phyloP scores from a whole-genome alignment of 2,888 invertebrate genomes.

The Buathra laborator region DNA sequence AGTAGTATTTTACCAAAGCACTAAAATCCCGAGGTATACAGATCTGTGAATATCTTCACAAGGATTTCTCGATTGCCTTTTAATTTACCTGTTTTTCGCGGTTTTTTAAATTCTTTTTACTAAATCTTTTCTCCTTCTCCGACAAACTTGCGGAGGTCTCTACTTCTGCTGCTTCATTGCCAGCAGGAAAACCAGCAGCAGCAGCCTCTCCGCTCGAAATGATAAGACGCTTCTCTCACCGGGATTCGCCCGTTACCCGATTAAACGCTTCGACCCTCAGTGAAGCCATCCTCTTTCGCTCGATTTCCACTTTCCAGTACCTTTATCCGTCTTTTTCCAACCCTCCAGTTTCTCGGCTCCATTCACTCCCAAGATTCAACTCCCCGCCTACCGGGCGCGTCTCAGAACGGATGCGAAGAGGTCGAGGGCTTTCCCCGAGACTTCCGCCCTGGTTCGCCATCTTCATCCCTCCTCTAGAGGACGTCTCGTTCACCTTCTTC shows the following conservation, averaged over 20 bases:
- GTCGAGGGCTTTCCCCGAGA: constrained; percentile 44
- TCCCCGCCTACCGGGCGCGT: constrained; percentile 22
- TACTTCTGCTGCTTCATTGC: constrained; percentile 24
- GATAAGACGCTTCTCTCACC: constrained; percentile 56
- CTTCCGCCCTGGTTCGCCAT: constrained; percentile 39
- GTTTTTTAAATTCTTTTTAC: background rate
- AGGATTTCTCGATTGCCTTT: constrained; percentile 64
- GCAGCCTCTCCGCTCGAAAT: constrained; percentile 27
- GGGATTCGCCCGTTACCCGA: constrained; percentile 69
- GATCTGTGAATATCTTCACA: background rate
- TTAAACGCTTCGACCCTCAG: constrained; percentile 69
- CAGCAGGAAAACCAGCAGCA: constrained; percentile 40
- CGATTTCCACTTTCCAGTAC: constrained; percentile 38
- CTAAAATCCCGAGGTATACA: background rate
- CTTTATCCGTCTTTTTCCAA: constrained; percentile 61
- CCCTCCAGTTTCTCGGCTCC: constrained; percentile 27
- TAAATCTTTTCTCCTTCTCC: background rate
- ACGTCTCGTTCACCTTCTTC: background rate
- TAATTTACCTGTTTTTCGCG: constrained; percentile 56
- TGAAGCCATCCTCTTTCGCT: constrained; percentile 40
- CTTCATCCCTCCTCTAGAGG: constrained; percentile 19
- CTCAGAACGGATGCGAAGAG: constrained; percentile 41
- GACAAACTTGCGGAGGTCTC: constrained; percentile 15
- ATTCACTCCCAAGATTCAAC: constrained; percentile 24
- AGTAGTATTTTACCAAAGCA: constrained; percentile 1